phyloP scores from a whole-genome alignment of 1,140 invertebrate genomes.

The Sarcophaga bullata region DNA sequence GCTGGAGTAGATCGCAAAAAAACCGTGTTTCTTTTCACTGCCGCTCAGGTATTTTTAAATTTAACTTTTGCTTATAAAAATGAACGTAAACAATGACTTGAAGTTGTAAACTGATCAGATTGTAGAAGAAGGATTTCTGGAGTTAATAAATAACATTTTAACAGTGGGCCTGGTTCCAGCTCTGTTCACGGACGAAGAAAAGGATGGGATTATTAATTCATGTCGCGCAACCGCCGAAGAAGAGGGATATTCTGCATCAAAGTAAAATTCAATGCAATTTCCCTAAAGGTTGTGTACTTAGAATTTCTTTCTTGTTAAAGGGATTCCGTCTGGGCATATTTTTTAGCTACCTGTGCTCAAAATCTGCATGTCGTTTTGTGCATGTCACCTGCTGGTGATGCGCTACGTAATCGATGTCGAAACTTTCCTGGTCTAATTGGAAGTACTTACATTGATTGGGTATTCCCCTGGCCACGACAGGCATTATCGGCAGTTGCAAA shows the following conservation, averaged over 20 bases:
- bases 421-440: constrained; percentile 93
- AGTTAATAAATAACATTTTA: constrained; percentile 90
- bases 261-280: constrained; percentile 67
- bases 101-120: constrained; percentile 65
- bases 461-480: constrained; percentile 91
- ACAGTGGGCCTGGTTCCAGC: constrained; percentile 87
- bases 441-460: constrained; percentile 94
- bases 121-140: constrained; percentile 82
- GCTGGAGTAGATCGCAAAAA: constrained; percentile 81
- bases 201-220: constrained; percentile 77
- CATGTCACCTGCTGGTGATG: constrained; percentile 87
- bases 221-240: constrained; percentile 75
- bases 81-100: background rate
- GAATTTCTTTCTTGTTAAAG: constrained; percentile 62
- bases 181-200: constrained; percentile 87
- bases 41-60: constrained; percentile 72
- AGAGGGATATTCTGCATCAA: constrained; percentile 76
- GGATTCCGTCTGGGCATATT: constrained; percentile 86
- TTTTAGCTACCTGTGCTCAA: constrained; percentile 77
- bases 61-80: background rate
- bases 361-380: constrained; percentile 91
- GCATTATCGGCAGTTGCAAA: constrained; percentile 86
- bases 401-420: constrained; percentile 81
- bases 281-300: constrained; percentile 8
- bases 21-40: constrained; percentile 85